Evolutionary conservation across 2,113 vertebrate species (phyloP), one percentile per base, ranked within the genome.

Genomic region (Aptenodytes patagonicus): DNA sequence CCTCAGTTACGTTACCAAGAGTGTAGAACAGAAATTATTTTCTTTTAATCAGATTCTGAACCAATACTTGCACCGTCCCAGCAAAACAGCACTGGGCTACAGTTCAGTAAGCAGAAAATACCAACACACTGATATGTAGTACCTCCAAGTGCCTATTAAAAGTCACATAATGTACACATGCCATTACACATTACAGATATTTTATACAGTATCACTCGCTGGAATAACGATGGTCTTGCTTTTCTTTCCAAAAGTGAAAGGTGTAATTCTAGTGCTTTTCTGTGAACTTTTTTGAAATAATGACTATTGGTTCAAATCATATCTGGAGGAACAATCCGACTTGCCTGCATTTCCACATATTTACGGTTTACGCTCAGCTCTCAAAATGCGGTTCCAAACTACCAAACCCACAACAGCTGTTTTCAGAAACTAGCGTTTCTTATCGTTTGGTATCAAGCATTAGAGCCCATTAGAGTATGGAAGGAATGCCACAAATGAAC

Each of bases 391-490:
- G 36, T 93, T 96, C 93, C 90, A 93, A 94, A 89, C 83, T 93
- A 91, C 65, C 90, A 93, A 98, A 96, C 52, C 83, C 93, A 79
- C 92, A 94, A 93, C 96, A 98, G 91, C 96, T 98, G 93, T 89
- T 96, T 96, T 86, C 91, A 96, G 83, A 96, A 97, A 95, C 57
- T 8, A 94, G 69, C 47, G 17, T 55, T 96, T 90, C 94, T 95
- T 95, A 96, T 96, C 92, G 1, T 58, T 95, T 5, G 0, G 54
- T 93, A 96, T 96, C 91, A 83, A 77, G 95, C 95, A 94, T 95
- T 61, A 83, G 64, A 95, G 93, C 79, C 80, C 57, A 80, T 94
- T 90, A 95, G 89, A 89, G 82, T 92, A 93, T 55, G 80, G 94
- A 95, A 97, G 71, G 93, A 97, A 97, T 96, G 90, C 49, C 47